Conservation (phyloP, 2,888 invertebrate genomes). For the Andrena trimmerana region DNA sequence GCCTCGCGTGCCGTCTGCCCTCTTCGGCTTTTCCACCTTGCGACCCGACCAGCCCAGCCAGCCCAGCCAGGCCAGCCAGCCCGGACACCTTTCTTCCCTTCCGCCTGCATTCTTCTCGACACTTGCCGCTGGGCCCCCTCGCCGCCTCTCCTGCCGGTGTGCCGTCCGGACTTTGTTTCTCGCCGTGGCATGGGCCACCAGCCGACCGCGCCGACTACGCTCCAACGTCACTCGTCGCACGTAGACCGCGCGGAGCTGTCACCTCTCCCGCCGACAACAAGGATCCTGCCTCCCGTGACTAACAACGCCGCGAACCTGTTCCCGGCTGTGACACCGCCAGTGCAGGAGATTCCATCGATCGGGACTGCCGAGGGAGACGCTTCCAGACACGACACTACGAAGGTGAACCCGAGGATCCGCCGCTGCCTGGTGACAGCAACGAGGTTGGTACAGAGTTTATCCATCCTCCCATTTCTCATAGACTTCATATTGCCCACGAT, state of each 20-base stretch:
- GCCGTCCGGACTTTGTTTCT: conserved; percentile 41
- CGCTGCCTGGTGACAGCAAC: background rate
- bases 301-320: background rate
- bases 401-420: background rate
- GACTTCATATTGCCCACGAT: background rate
- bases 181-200: conserved; percentile 38
- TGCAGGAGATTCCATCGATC: background rate
- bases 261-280: conserved; percentile 39
- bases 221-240: conserved; percentile 72
- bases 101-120: conserved; percentile 49
- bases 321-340: background rate
- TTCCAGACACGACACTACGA: background rate
- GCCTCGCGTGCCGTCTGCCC: background rate
- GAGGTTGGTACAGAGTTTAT: conserved; percentile 31
- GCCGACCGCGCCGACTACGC: conserved; percentile 48
- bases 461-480: too few relatives aligned
- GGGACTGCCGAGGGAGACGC: background rate
- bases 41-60: background rate
- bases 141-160: conserved; percentile 49
- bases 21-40: conserved; percentile 29
- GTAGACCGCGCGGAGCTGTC: conserved; percentile 70
- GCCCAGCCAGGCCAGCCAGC: background rate
- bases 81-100: conserved; percentile 33
- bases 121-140: conserved; percentile 11
- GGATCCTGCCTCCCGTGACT: conserved; percentile 30